phyloP scores from a whole-genome alignment of 2,888 invertebrate species.

The Halictus ligatus region DNA sequence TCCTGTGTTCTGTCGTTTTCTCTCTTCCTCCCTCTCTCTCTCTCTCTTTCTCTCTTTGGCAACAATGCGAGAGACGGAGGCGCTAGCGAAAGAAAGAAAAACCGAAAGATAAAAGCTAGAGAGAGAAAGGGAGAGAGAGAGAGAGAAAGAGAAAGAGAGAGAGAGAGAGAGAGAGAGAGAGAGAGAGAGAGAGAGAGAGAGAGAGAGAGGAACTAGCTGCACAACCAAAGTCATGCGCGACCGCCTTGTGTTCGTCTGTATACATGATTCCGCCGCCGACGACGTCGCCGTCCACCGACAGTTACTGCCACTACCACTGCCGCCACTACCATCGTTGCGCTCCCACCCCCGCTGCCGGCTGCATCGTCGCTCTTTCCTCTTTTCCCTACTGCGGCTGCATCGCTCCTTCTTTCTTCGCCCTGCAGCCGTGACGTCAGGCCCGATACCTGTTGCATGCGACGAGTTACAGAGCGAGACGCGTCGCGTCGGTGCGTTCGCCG shows the following conservation, averaged over 20 bases:
- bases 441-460: slow-evolving; percentile 77
- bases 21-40: slow-evolving; percentile 37
- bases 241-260: slow-evolving; percentile 47
- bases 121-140: slow-evolving; percentile 8
- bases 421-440: slow-evolving; percentile 73
- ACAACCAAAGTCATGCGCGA: slow-evolving; percentile 60
- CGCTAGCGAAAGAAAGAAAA: slow-evolving; percentile 4
- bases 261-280: slow-evolving; percentile 47
- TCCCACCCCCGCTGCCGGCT: slow-evolving; percentile 33
- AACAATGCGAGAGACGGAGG: slow-evolving; percentile 14
- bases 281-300: slow-evolving; percentile 18
- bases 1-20: slow-evolving; percentile 23
- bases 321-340: slow-evolving; percentile 28
- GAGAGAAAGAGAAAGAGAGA: too few relatives aligned
- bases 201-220: slow-evolving; percentile 25
- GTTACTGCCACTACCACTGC: slow-evolving; percentile 29
- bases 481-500: slow-evolving; percentile 53
- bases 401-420: slow-evolving; percentile 58
- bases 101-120: not conserved
- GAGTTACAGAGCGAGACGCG: slow-evolving; percentile 52
- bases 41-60: slow-evolving; percentile 30
- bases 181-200: slow-evolving; percentile 5
- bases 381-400: slow-evolving; percentile 16
- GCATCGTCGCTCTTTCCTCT: slow-evolving; percentile 18
- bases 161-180: not conserved